Conservation (phyloP, 2,888 invertebrate genomes). For the Patella depressa region DNA sequence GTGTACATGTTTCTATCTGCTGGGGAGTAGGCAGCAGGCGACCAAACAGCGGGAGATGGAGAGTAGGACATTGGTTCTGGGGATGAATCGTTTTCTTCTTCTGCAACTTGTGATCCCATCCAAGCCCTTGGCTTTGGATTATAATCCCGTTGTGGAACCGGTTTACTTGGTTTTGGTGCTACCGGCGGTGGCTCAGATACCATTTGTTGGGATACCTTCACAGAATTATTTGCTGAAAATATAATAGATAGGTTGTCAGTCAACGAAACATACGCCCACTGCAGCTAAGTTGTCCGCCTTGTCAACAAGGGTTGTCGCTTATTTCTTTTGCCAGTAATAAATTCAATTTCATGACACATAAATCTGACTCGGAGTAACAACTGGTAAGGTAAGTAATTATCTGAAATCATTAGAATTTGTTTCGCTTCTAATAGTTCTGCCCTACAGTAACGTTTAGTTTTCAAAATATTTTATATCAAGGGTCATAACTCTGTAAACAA, state of each 20-base stretch:
- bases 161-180: not conserved
- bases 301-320: too few relatives aligned
- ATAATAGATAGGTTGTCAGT: not conserved
- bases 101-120: slow-evolving; percentile 18
- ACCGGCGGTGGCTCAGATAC: slow-evolving; percentile 6
- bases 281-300: too few relatives aligned
- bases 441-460: too few relatives aligned
- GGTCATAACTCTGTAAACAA: not conserved
- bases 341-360: too few relatives aligned
- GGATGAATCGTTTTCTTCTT: slow-evolving; percentile 3
- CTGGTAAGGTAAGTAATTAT: too few relatives aligned
- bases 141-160: slow-evolving; percentile 44
- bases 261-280: too few relatives aligned
- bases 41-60: not conserved
- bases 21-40: not conserved
- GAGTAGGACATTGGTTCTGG: slow-evolving; percentile 1
- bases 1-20: not conserved
- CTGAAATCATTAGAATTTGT: too few relatives aligned
- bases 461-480: not conserved
- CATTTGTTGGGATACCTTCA: not conserved
- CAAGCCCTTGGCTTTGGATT: slow-evolving; percentile 55
- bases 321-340: too few relatives aligned
- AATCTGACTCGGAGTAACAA: too few relatives aligned
- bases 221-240: not conserved
- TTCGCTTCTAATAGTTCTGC: too few relatives aligned